Conservation (phyloP, 2,797 vertebrate genomes). For the Kryptolebias ocellatus region DNA sequence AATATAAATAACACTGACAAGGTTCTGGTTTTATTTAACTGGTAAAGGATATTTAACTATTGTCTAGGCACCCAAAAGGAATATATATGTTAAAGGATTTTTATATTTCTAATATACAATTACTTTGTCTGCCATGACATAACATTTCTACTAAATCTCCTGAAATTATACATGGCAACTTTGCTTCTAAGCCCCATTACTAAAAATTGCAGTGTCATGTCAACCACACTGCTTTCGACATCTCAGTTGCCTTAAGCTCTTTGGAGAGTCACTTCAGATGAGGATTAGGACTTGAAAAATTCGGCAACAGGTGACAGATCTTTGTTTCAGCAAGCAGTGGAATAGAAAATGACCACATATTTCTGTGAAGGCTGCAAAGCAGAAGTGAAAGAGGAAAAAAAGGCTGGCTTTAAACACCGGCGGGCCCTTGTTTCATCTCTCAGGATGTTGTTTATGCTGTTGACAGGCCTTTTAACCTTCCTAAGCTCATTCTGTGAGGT, state of each 20-base stretch:
- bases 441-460: slow-evolving; percentile 75
- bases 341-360: slow-evolving; percentile 67
- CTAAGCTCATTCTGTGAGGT: slow-evolving; percentile 74
- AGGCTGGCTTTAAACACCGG: slow-evolving; percentile 69
- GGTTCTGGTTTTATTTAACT: too few species aligned
- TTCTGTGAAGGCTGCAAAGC: slow-evolving; percentile 69
- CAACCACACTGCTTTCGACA: slow-evolving; percentile 58
- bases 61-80: too few species aligned
- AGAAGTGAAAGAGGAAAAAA: slow-evolving; percentile 40
- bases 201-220: slow-evolving; percentile 29
- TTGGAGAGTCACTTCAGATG: slow-evolving; percentile 75
- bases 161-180: slow-evolving; percentile 14
- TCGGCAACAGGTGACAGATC: slow-evolving; percentile 68
- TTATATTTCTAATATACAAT: not conserved
- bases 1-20: slow-evolving; percentile 14
- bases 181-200: slow-evolving; percentile 5
- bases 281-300: slow-evolving; percentile 69
- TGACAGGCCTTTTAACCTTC: slow-evolving; percentile 80
- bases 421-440: slow-evolving; percentile 60
- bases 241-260: slow-evolving; percentile 58
- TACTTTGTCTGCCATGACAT: slow-evolving; percentile 19
- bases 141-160: slow-evolving; percentile 23
- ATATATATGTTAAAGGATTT: not conserved
- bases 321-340: slow-evolving; percentile 66
- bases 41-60: too few species aligned